Conservation (phyloP, 2,797 vertebrate species). For the Orestias chungarensis region DNA sequence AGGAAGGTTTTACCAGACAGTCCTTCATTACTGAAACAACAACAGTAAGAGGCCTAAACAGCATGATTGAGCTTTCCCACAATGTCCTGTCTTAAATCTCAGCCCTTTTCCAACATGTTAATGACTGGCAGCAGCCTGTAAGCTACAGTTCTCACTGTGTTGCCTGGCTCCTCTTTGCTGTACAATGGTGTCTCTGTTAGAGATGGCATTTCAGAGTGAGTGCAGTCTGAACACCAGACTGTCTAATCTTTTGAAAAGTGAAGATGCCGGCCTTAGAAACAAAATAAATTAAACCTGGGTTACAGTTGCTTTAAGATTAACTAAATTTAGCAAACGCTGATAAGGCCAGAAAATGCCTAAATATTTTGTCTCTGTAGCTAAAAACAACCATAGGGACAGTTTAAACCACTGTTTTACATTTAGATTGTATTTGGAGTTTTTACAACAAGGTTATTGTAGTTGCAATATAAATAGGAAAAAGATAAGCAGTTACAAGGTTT, state of each 20-base stretch:
- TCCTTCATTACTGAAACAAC: neutral
- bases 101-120: slow-evolving; percentile 22
- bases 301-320: neutral
- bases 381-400: neutral
- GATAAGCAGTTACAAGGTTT: neutral
- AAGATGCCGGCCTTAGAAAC: neutral
- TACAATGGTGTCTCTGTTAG: slow-evolving; percentile 55
- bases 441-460: neutral
- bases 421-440: neutral
- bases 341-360: neutral
- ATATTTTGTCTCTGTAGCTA: neutral
- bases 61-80: neutral
- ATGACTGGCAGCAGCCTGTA: slow-evolving; percentile 39
- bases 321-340: neutral
- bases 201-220: neutral
- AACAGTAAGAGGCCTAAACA: neutral
- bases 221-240: slow-evolving; percentile 23
- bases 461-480: neutral
- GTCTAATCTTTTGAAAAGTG: slow-evolving; percentile 1
- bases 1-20: neutral
- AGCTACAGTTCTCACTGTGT: slow-evolving; percentile 23
- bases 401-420: neutral
- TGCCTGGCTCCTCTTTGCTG: slow-evolving; percentile 10
- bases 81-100: neutral
- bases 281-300: neutral